Base-by-base conservation (phyloP, 1,140 invertebrate species). In the Brevipalpus yothersi region DNA sequence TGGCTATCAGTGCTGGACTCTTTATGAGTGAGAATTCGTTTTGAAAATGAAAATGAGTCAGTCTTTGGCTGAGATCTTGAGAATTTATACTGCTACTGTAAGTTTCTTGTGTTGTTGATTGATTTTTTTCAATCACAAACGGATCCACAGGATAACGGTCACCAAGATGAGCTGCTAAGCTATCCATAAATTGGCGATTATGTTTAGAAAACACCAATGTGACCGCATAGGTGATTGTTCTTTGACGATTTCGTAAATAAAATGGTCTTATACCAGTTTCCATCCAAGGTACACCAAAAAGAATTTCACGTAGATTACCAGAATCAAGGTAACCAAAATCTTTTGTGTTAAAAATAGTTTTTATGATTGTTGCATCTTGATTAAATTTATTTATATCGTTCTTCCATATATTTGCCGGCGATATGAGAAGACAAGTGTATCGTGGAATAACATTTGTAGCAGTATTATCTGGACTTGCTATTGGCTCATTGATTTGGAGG, bases 351-450 rank as follows among this genome's bases (percentile, higher is more conserved):
- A 65, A 65, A 43, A 63, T 56, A 54, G 69, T 68, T 73, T 75
- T 86, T 82, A 76, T 86, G 81, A 72, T 86, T 80, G 63, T 79
- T 82, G 69, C 39, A 61, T 65, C 64, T 59, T 61, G 39, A 59
- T 59, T 59, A 58, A 65, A 64, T 53, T 62, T 64, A 21, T 66
- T 63, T 12, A 63, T 72, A 70, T 87, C 85, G 68, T 84, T 80
- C 61, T 83, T 79, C 91, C 91, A 95, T 39, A 95, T 75, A 72
- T 91, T 92, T 0, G 87, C 87, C 0, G 92, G 91, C 4, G 90
- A 94, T 0, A 95, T 69, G n/a, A 90, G 72, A 0, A 96, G 74
- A 70, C 92, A 96, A 69, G 80, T 84, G 69, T 89, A 93, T 69
- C 93, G 82, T 0, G 91, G 90, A 39, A 92, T 68, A 40, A 70